Percentiles rank a stretch among this genome's conserved stretches.
phyloP scores from a whole-genome alignment of 2,888 invertebrate genomes.

The Phragmatobia fuliginosa region DNA sequence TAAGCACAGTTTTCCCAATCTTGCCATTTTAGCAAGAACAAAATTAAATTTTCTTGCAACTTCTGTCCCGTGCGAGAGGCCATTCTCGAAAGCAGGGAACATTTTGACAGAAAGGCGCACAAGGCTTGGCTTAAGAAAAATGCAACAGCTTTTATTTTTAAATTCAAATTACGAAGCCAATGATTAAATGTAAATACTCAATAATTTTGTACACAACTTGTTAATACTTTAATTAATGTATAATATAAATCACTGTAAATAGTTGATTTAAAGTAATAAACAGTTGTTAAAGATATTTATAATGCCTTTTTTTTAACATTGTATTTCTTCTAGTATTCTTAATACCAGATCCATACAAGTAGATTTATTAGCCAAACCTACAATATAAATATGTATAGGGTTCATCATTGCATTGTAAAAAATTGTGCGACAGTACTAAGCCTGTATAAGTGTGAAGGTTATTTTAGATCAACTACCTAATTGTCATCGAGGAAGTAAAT shows the following conservation, averaged over 20 bases:
- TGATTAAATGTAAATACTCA: slow-evolving; percentile 1
- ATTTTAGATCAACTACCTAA: too few species aligned
- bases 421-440: too few species aligned
- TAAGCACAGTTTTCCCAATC: slow-evolving; percentile 22
- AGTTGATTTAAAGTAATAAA: slow-evolving; percentile 15
- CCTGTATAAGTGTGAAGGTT: too few species aligned
- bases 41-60: too few species aligned
- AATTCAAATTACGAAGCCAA: slow-evolving; percentile 20
- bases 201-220: not conserved
- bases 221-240: not conserved
- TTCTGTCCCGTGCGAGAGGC: too few species aligned
- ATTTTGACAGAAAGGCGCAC: too few species aligned
- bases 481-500: too few species aligned
- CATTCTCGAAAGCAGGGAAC: too few species aligned
- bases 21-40: slow-evolving; percentile 17
- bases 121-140: slow-evolving; percentile 6
- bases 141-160: slow-evolving; percentile 32
- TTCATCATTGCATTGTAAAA: too few species aligned
- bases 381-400: too few species aligned
- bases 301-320: not conserved
- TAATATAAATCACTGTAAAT: not conserved
- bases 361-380: slow-evolving; percentile 14
- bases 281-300: not conserved
- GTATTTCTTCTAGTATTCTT: not conserved
- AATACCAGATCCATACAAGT: not conserved